Evolutionary conservation across 2,888 invertebrate species (phyloP), one percentile per base, ranked within the genome.

Genomic region (Agonopterix alstromeriana): DNA sequence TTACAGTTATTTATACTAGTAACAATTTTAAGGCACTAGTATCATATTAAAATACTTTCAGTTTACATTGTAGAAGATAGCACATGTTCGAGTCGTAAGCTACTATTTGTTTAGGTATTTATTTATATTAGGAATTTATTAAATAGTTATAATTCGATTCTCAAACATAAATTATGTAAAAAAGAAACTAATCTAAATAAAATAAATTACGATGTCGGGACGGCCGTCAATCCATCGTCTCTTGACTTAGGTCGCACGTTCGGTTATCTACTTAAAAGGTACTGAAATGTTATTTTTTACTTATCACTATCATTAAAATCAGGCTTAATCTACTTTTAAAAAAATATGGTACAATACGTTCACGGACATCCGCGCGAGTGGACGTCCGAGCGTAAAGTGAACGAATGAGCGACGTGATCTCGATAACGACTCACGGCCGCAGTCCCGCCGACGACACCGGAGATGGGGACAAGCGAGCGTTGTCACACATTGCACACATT

Each of bases 191-290:
- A 54, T 48, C 84, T 87, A 86, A 73, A 71, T 79, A 79, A 73
- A 88, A 88, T 87, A 87, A 88, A 86, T 87, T 87, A 88, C 86
- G 86, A 85, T 85, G 79, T 83, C 81, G 88, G 88, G 86, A 87
- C 86, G 85, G 86, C 86, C 86, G 87, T 85, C 80, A 79, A 82
- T 83, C 76, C 82, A 87, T 83, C 84, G 85, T 81, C 78, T 77
- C 80, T 79, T 87, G 88, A 88, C 87, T 87, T 83, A 86, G 85
- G 87, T 86, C 87, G 86, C 87, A 83, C 82, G 83, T 85, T 87
- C 83, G 81, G 83, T 81, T 86, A 80, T 82, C 84, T 87, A 87
- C 84, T 85, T 86, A 83, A 77, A 80, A 86, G 83, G 82, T 87
- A 87, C 85, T 78, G 81, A 77, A 85, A 81, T 77, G 70, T 81